These are phyloP conservation scores for Formica exsecta DNA, from an alignment of 1,140 invertebrate genomes.

Conservation along the genomic window DNA sequence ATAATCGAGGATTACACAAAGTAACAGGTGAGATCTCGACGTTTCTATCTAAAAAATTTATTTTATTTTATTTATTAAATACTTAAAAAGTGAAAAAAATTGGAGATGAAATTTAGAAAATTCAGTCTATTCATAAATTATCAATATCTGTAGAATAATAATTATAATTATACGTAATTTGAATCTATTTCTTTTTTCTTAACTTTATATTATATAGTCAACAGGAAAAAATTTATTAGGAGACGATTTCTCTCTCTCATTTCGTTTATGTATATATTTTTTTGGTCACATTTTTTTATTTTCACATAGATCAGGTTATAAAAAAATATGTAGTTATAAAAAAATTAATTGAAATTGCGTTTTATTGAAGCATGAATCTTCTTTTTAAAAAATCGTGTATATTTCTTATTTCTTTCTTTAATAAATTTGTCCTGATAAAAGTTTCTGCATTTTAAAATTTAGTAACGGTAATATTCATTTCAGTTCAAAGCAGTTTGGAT, in stretches of 20 bases:
- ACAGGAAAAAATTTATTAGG: neutral
- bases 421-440: neutral
- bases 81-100: neutral
- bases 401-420: neutral
- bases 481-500: conserved; percentile 2
- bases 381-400: neutral
- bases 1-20: conserved; percentile 1
- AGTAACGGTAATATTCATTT: conserved; percentile 3
- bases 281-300: conserved; percentile 5
- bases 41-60: conserved; percentile 24
- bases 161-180: neutral
- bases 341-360: neutral
- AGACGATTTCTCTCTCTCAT: neutral
- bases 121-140: no score
- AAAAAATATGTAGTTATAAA: neutral
- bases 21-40: conserved; percentile 6
- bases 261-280: neutral
- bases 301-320: neutral
- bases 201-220: neutral
- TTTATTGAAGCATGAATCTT: neutral
- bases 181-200: conserved; percentile 2
- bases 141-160: neutral
- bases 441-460: neutral
- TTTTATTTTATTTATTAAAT: no score
- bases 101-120: no score